Conservation (phyloP, 1,140 invertebrate species). For the Agraylea sexmaculata region DNA sequence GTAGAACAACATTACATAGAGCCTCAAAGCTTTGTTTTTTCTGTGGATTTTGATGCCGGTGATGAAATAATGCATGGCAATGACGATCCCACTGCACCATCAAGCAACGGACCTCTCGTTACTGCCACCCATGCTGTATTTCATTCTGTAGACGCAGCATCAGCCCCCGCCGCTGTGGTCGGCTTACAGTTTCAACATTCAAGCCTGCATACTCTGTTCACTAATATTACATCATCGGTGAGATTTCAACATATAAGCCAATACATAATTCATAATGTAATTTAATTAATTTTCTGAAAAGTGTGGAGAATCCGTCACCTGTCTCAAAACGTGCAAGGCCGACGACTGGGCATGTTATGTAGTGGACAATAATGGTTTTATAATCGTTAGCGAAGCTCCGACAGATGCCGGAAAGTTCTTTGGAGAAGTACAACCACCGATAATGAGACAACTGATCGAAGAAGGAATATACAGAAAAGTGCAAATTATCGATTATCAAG, state of each 20-base stretch:
- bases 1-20: constrained; percentile 79
- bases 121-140: constrained; percentile 85
- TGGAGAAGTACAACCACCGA: constrained; percentile 65
- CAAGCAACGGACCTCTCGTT: constrained; percentile 46
- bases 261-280: too few relatives aligned
- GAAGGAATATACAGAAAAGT: constrained; percentile 68
- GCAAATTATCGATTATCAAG: constrained; percentile 79
- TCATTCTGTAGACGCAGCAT: constrained; percentile 46
- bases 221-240: constrained; percentile 62
- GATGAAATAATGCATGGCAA: constrained; percentile 23
- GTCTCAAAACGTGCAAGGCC: constrained; percentile 53
- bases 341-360: constrained; percentile 71
- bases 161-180: constrained; percentile 80
- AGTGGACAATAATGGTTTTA: constrained; percentile 82
- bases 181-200: constrained; percentile 79
- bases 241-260: too few relatives aligned
- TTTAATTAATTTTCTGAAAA: constrained; percentile 23
- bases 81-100: constrained; percentile 29
- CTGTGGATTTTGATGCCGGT: constrained; percentile 29
- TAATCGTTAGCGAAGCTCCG: constrained; percentile 63
- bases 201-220: constrained; percentile 60
- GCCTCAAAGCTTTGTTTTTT: constrained; percentile 75
- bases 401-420: constrained; percentile 74
- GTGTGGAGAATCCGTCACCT: constrained; percentile 44
- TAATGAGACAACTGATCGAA: constrained; percentile 67